phyloP scores from a whole-genome alignment of 2,113 vertebrate species.

The Brienomyrus brachyistius region DNA sequence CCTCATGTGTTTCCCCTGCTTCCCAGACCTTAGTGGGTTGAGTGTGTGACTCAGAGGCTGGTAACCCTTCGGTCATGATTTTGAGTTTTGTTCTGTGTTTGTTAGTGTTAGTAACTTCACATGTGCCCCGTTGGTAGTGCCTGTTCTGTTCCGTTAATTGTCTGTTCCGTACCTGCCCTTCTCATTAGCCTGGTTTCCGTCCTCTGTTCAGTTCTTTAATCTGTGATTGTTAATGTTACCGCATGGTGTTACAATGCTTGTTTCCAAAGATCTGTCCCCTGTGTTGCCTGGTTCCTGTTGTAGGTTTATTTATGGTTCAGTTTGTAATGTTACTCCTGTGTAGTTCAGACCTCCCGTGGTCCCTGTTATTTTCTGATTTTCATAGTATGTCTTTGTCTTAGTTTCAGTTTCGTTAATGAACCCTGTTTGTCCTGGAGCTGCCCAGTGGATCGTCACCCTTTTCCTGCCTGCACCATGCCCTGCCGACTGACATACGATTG shows the following conservation, averaged over 20 bases:
- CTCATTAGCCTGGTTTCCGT: not conserved
- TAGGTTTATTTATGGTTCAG: not conserved
- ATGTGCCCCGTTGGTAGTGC: not conserved
- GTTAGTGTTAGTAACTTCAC: not conserved
- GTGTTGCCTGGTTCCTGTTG: not conserved
- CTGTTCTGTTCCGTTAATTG: not conserved
- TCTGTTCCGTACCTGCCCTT: not conserved
- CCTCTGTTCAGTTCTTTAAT: not conserved
- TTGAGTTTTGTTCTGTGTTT: not conserved
- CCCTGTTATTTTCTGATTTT: not conserved
- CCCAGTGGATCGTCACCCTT: not conserved
- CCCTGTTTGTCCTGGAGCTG: not conserved
- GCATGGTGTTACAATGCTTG: not conserved
- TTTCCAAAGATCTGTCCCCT: not conserved
- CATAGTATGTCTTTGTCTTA: not conserved
- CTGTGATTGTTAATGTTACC: not conserved
- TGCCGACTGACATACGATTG: not conserved
- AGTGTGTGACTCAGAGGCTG: not conserved
- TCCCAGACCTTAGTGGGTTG: not conserved
- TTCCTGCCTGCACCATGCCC: not conserved
- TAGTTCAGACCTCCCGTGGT: not conserved
- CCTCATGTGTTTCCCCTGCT: no score
- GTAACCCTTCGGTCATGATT: not conserved
- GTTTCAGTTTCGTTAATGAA: not conserved
- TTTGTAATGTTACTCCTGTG: not conserved